Percentiles rank a stretch among this genome's conserved stretches.
phyloP scores from a whole-genome alignment of 2,113 vertebrate genomes.

The Phodopus roborovskii region DNA sequence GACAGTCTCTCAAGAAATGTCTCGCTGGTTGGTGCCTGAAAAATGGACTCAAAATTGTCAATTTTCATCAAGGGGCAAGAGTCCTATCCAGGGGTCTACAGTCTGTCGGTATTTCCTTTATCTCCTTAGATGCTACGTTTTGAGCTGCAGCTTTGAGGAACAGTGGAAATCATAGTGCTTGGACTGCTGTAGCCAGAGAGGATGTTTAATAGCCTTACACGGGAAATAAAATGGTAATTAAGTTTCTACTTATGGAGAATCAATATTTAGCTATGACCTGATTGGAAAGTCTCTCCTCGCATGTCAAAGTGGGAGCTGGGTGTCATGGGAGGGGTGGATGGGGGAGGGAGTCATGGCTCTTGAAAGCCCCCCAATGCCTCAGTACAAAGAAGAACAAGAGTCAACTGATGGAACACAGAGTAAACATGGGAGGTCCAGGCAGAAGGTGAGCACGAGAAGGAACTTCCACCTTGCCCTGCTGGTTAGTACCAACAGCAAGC shows the following conservation, averaged over 20 bases:
- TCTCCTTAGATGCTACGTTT: not conserved
- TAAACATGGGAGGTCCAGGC: not conserved
- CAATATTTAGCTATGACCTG: slow-evolving; percentile 47
- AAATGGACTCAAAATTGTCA: not conserved
- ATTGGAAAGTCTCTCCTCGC: slow-evolving; percentile 26
- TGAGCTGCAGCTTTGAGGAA: not conserved
- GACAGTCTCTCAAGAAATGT: slow-evolving; percentile 18
- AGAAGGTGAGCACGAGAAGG: not conserved
- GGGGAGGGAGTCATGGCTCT: not conserved
- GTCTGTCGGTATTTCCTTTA: not conserved
- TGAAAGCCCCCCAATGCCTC: not conserved
- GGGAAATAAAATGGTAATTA: slow-evolving; percentile 49
- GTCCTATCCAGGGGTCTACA: not conserved
- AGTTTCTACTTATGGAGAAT: slow-evolving; percentile 52
- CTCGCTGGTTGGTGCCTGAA: not conserved
- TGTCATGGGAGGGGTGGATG: no score
- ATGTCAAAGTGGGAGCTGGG: not conserved
- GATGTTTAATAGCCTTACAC: not conserved
- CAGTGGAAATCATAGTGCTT: slow-evolving; percentile 18
- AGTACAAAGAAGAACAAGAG: not conserved
- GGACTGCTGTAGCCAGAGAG: not conserved
- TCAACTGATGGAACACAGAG: not conserved
- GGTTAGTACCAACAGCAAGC: not conserved
- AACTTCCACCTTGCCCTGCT: not conserved
- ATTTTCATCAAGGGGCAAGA: not conserved